Percentiles rank a stretch among this genome's conserved stretches.
phyloP scores from a whole-genome alignment of 1,140 invertebrate species.

The Pomacea maculata region DNA sequence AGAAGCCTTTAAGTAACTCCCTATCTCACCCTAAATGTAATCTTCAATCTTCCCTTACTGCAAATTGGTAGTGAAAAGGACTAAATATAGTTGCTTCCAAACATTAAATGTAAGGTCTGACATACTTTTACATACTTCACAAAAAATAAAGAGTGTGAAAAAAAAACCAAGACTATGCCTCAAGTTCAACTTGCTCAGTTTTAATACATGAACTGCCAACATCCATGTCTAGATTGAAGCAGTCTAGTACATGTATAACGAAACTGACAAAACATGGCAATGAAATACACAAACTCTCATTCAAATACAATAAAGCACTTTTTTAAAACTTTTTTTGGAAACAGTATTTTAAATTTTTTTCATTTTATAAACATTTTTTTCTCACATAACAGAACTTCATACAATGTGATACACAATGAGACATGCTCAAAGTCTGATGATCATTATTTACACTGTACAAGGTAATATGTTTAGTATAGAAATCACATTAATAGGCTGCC shows the following conservation, averaged over 20 bases:
- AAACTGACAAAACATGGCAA: slow-evolving; percentile 17
- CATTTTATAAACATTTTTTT: slow-evolving; percentile 11
- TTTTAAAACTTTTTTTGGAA: slow-evolving; percentile 9
- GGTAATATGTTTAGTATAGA: slow-evolving; percentile 1
- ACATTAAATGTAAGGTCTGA: too few relatives aligned
- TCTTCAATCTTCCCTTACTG: too few relatives aligned
- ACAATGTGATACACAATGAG: slow-evolving; percentile 22
- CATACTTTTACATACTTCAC: too few relatives aligned
- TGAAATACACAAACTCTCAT: slow-evolving; percentile 20
- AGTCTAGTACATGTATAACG: slow-evolving; percentile 25
- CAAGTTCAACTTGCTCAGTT: slow-evolving; percentile 15
- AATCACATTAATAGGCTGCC: too few relatives aligned
- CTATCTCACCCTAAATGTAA: too few relatives aligned
- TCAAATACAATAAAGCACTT: slow-evolving; percentile 25
- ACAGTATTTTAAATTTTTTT: slow-evolving; percentile 4
- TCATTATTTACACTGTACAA: slow-evolving; percentile 13
- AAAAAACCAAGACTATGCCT: not conserved
- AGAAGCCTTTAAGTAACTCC: too few relatives aligned
- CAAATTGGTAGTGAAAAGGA: too few relatives aligned
- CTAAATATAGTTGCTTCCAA: too few relatives aligned
- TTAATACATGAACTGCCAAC: slow-evolving; percentile 23
- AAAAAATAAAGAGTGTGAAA: not conserved
- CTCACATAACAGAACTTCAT: slow-evolving; percentile 18
- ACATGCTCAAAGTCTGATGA: slow-evolving; percentile 19
- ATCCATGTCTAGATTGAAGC: slow-evolving; percentile 21